phyloP scores from a whole-genome alignment of 2,797 vertebrate species.

The Ctenochaetus hawaiiensis region DNA sequence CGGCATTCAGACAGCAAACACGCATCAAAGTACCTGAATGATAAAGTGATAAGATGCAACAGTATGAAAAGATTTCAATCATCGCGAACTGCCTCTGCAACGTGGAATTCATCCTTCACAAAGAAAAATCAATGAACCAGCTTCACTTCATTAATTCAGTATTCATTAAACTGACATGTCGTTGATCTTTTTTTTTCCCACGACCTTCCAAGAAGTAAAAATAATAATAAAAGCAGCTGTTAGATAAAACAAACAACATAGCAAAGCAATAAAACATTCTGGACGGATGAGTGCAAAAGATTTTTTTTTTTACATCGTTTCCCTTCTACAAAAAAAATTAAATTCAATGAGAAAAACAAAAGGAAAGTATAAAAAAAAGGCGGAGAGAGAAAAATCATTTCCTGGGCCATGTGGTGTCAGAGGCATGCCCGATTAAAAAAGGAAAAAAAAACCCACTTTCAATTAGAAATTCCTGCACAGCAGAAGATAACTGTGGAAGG shows the following conservation, averaged over 20 bases:
- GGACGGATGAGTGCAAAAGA: slow-evolving; percentile 73
- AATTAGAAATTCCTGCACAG: slow-evolving; percentile 90
- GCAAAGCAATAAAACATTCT: slow-evolving; percentile 53
- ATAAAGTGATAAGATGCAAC: slow-evolving; percentile 33
- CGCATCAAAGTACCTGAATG: slow-evolving; percentile 58
- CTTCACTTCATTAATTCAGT: neutral
- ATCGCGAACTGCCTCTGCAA: slow-evolving; percentile 10
- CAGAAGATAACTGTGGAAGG: slow-evolving; percentile 89
- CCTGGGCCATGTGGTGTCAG: slow-evolving; percentile 65
- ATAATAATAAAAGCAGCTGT: slow-evolving; percentile 59
- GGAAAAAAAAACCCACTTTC: slow-evolving; percentile 39
- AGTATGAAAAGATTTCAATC: slow-evolving; percentile 20
- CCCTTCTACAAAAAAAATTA: slow-evolving; percentile 42
- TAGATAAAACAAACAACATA: slow-evolving; percentile 43
- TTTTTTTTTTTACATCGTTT: slow-evolving; percentile 31
- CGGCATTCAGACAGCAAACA: slow-evolving; percentile 61
- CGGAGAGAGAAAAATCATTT: slow-evolving; percentile 47
- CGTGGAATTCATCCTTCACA: slow-evolving; percentile 26
- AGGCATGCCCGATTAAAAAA: slow-evolving; percentile 76
- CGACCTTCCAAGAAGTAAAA: slow-evolving; percentile 45
- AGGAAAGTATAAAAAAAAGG: slow-evolving; percentile 37
- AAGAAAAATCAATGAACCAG: slow-evolving; percentile 30
- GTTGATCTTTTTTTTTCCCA: neutral
- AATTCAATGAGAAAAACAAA: slow-evolving; percentile 40
- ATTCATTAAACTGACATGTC: slow-evolving; percentile 23